Evolutionary conservation across 2,113 vertebrate species (phyloP), one percentile per base, ranked within the genome.

Genomic region (Poeciliopsis occidentalis): DNA sequence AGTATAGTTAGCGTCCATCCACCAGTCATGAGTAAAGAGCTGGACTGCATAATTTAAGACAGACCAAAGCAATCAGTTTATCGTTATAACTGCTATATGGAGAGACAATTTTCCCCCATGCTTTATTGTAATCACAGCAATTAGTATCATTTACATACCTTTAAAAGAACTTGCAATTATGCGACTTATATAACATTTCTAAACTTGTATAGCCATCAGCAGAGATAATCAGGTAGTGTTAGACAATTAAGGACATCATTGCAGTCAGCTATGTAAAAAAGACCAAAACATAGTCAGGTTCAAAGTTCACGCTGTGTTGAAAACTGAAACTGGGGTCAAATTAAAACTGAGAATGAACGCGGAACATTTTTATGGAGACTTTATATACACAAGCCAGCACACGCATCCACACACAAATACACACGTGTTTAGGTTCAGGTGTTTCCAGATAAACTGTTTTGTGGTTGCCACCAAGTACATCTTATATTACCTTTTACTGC

Each of bases 161-260:
- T 32, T 44, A 54, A 69, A 69, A 79, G 29, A 44, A 32, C 29
- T 62, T 34, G 68, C 54, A 41, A 73, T 79, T 15, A 34, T 6
- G 7, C 11, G 8, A 54, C 51, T 54, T 54, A 24, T 54, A 8
- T 24, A 57, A 17, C 51, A 57, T 57, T 24, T 24, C 8, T n/a
- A n/a, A 57, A 57, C 51, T 24, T n/a, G 8, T 3, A 57, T 47
- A 11, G 17, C 24, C 5, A 17, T 57, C 22, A 57, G 5, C 24
- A n/a, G 51, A 57, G 24, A 57, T 24, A 24, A 47, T 47, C 4
- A 57, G 51, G 19, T n/a, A 57, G 22, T 24, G 24, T 10, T 24
- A n/a, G 22, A n/a, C 51, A 57, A 24, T n/a, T 24, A 57, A 57
- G 51, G 24, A 8, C 3, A 73, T 72, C 34, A 34, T 62, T 61